Base-by-base conservation (phyloP, 2,797 vertebrate genomes). In the Acanthiza pusilla region DNA sequence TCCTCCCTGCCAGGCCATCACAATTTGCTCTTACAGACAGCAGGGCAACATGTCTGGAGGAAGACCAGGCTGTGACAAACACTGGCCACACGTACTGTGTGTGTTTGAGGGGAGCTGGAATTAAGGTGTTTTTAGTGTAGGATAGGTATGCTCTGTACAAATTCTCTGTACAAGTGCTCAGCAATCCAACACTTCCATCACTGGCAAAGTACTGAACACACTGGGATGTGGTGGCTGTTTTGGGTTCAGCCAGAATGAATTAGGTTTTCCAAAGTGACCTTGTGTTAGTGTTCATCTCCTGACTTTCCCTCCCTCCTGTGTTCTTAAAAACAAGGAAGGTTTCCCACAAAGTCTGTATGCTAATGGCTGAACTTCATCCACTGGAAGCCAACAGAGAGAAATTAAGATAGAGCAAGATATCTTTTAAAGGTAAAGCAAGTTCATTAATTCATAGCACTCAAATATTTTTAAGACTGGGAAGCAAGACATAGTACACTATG, bases 71-170 rank as follows among this genome's bases (percentile, higher is more conserved):
- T 48, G 54, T 26, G 43, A 63, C 40, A 60, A 76, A 84, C 16
- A 45, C 13, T 36, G 36, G 21, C 42, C 26, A 27, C 26, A 4
- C 20, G 60, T 47, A 29, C 19, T 13, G 5, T 15, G 20, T 9
- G 16, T 11, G 22, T 40, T 62, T 40, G 72, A n/a, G 45, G 54
- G 16, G 2, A 57, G 22, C 32, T 45, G 45, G 50, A 68, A 79
- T 60, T 25, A 50, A 42, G 36, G 29, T 30, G 36, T 63, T 32
- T 43, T 42, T 16, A 36, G 40, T 4, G 27, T 29, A 51, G 0
- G 0, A 42, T 17, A 55, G 3, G 15, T 13, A 42, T 22, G 13
- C 15, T 12, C 32, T 38, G 5, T 4, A 13, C 3, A 22, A 7
- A 29, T 2, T 21, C 19, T 45, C 45, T 48, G 47, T 48, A 25